Evolutionary conservation across 2,888 invertebrate genomes (phyloP).

Genomic region (Exocentrus adspersus): DNA sequence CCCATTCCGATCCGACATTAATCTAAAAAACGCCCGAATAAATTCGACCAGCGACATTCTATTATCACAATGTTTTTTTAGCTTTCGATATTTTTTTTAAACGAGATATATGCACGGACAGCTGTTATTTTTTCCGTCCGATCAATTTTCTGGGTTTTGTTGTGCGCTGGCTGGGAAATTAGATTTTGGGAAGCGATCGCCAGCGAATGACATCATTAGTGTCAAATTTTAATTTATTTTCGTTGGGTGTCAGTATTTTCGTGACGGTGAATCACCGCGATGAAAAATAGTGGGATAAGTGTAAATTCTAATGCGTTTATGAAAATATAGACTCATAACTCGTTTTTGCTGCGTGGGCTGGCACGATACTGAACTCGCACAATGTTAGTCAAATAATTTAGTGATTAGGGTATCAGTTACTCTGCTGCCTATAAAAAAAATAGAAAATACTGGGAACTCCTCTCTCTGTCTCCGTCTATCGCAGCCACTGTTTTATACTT

Average conservation of each 20-base stretch:
- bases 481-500: no score
- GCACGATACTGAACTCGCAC: no score
- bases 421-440: no score
- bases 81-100: neutral
- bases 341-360: no score
- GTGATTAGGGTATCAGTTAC: no score
- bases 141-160: slow-evolving; percentile 6
- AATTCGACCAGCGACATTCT: neutral
- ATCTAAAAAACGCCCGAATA: neutral
- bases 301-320: neutral
- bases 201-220: slow-evolving; percentile 24
- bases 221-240: slow-evolving; percentile 19
- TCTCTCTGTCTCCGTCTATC: no score
- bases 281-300: neutral
- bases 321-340: neutral
- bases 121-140: neutral
- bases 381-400: no score
- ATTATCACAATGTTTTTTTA: slow-evolving; percentile 19
- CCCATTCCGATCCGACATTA: slow-evolving; percentile 9
- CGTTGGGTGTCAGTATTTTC: slow-evolving; percentile 16
- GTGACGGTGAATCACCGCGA: slow-evolving; percentile 9
- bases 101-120: neutral
- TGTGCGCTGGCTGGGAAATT: neutral
- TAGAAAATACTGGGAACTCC: no score
- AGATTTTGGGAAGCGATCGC: slow-evolving; percentile 1